phyloP scores from a whole-genome alignment of 2,113 vertebrate genomes.

The Budorcas taxicolor region DNA sequence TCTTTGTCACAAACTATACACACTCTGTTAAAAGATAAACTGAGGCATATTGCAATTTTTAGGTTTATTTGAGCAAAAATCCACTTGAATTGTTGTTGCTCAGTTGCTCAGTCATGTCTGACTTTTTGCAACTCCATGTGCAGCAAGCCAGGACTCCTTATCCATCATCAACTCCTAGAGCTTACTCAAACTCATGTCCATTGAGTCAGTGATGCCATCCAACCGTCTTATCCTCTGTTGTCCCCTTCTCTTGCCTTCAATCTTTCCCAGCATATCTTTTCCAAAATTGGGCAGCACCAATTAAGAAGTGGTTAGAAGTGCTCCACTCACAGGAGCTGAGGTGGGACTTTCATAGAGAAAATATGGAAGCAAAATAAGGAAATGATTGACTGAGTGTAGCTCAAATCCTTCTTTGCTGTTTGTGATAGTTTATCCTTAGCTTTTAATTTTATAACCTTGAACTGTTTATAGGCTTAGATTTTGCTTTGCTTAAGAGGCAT shows the following conservation, averaged over 20 bases:
- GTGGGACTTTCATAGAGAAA: not conserved
- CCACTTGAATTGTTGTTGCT: not conserved
- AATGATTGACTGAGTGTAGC: not conserved
- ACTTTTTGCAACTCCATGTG: not conserved
- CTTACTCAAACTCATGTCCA: not conserved
- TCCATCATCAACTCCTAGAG: not conserved
- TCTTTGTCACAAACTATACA: not conserved
- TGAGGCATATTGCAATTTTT: not conserved
- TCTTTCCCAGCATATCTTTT: not conserved
- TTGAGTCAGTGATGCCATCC: not conserved
- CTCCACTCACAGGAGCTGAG: not conserved
- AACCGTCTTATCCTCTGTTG: not conserved
- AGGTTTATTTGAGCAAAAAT: not conserved
- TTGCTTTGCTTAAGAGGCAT: not conserved
- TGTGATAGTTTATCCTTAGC: not conserved
- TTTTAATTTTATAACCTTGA: not conserved
- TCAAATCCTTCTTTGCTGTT: not conserved
- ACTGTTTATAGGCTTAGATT: not conserved
- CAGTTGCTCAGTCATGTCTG: not conserved
- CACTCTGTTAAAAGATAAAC: not conserved
- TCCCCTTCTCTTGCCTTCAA: not conserved
- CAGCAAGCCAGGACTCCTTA: not conserved
- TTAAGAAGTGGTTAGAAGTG: not conserved
- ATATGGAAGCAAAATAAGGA: not conserved
- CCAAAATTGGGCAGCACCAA: not conserved